Conservation (phyloP, 2,797 vertebrate species). For the Coregonus ussuriensis region DNA sequence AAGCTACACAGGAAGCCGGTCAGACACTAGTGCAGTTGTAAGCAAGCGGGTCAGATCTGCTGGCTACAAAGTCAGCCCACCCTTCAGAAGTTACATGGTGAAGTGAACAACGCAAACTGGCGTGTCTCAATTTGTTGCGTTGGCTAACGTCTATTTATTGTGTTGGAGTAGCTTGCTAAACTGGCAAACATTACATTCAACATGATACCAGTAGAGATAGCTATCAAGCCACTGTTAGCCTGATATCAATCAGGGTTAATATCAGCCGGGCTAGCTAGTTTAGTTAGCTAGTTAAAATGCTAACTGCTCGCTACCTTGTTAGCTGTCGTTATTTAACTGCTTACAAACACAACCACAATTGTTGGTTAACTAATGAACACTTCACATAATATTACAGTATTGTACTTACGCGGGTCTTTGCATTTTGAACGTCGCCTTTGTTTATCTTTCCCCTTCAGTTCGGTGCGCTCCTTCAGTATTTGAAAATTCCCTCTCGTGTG, state of each 20-base stretch:
- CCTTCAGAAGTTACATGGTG: too few species aligned
- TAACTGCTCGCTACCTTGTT: background rate
- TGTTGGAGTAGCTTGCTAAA: too few species aligned
- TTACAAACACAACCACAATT: background rate
- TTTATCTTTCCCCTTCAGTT: background rate
- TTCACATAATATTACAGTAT: rapidly evolving
- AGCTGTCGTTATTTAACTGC: background rate
- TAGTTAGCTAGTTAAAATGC: background rate
- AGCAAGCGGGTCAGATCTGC: too few species aligned
- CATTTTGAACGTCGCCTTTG: slow-evolving; percentile 49
- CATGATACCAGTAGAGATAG: background rate
- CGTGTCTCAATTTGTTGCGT: too few species aligned
- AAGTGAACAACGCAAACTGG: too few species aligned
- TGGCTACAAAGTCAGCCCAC: too few species aligned
- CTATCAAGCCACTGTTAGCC: background rate
- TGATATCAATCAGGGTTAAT: background rate
- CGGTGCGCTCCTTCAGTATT: slow-evolving; percentile 53
- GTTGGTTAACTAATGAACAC: background rate
- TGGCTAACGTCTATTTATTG: too few species aligned
- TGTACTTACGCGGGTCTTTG: slow-evolving; percentile 59
- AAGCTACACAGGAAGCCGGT: too few species aligned
- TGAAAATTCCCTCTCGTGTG: slow-evolving; percentile 60
- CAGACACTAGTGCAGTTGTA: too few species aligned
- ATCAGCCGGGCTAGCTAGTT: background rate
- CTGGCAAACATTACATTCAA: too few species aligned